A percentile compares a stretch with the other conserved stretches of the same genome.
These are phyloP conservation scores for Minunthozetes semirufus DNA, from an alignment of 2,888 invertebrate species.

Conservation along the genomic window DNA sequence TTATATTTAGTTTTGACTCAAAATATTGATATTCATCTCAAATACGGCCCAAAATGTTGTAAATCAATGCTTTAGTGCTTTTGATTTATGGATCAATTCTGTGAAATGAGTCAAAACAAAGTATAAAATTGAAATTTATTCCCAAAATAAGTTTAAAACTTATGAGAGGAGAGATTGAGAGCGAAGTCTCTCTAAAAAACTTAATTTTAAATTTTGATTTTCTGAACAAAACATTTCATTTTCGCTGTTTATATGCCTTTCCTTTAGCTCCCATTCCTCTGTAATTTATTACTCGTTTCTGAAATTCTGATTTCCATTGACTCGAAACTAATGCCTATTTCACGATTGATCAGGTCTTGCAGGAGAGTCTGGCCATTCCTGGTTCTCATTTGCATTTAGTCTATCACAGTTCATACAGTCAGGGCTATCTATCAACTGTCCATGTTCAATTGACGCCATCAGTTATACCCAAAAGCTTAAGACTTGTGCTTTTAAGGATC, in stretches of 20 bases:
- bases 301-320: not conserved
- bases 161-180: not conserved
- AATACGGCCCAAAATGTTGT: not conserved
- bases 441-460: conserved; percentile 83
- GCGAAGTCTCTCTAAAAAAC: not conserved
- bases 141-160: not conserved
- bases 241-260: not conserved
- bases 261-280: conserved; percentile 1
- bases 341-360: conserved; percentile 61
- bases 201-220: conserved; percentile 4
- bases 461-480: conserved; percentile 60
- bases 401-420: conserved; percentile 88
- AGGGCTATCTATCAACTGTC: conserved; percentile 86
- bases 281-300: not conserved
- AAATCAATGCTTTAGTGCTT: not conserved
- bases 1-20: not conserved
- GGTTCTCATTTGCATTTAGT: conserved; percentile 91
- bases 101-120: not conserved
- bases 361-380: conserved; percentile 87
- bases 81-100: conserved; percentile 8
- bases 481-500: conserved; percentile 82
- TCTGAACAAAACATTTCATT: not conserved
- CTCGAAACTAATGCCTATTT: not conserved
- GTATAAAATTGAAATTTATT: conserved; percentile 1
- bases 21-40: not conserved